Percentiles rank a stretch among this genome's conserved stretches.
phyloP scores from a whole-genome alignment of 2,797 vertebrate genomes.

The Pantherophis vulpinus region DNA sequence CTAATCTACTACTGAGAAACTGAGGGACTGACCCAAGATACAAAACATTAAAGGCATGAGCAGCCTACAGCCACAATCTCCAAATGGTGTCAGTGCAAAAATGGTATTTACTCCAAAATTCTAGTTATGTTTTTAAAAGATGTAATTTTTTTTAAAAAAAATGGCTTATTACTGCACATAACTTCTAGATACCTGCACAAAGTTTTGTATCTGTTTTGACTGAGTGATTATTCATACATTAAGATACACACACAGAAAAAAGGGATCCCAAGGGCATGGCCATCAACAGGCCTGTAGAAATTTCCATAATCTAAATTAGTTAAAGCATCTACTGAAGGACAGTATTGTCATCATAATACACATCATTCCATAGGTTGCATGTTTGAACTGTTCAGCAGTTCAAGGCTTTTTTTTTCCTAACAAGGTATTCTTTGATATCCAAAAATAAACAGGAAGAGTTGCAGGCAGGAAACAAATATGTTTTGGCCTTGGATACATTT shows the following conservation, averaged over 20 bases:
- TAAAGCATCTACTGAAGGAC: background rate
- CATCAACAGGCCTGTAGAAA: background rate
- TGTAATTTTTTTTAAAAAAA: background rate
- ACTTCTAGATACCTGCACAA: background rate
- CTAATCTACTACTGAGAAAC: slow-evolving; percentile 22
- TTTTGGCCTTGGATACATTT: background rate
- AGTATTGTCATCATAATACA: background rate
- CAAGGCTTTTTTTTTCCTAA: background rate
- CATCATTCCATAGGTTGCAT: background rate
- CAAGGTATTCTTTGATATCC: background rate
- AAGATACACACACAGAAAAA: background rate
- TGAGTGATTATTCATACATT: background rate
- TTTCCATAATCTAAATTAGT: background rate
- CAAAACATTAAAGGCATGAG: no score
- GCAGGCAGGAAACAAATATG: background rate
- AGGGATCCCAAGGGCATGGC: background rate
- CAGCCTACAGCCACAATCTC: slow-evolving; percentile 29
- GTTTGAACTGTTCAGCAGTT: background rate
- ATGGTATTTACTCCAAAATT: background rate
- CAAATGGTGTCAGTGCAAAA: background rate
- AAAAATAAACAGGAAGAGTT: background rate
- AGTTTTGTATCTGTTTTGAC: background rate
- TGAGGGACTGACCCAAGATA: no score
- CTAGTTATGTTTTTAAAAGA: slow-evolving; percentile 10
- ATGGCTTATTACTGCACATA: background rate